phyloP scores from a whole-genome alignment of 2,113 vertebrate genomes.

The Halcyon malimbica region DNA sequence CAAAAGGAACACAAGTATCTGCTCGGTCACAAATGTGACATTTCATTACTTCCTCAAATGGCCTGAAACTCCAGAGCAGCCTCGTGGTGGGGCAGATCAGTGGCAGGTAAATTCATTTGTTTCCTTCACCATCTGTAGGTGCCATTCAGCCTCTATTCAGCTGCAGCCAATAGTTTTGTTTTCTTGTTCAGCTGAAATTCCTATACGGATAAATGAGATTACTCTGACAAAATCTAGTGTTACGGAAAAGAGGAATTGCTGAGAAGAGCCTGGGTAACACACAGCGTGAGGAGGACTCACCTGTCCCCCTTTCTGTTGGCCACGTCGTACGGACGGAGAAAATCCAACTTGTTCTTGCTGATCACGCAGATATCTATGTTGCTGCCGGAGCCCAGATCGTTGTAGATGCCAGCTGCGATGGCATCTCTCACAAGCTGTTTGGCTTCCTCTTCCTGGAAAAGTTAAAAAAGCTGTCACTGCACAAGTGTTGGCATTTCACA shows the following conservation, averaged over 20 bases:
- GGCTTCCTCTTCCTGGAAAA: slow-evolving; percentile 88
- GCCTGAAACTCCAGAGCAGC: background rate
- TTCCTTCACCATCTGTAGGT: background rate
- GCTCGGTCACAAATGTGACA: background rate
- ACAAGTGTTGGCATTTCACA: background rate
- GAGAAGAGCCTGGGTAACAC: fast-evolving
- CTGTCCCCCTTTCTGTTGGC: slow-evolving; percentile 95
- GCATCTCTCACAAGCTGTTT: slow-evolving; percentile 92
- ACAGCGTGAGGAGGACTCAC: slow-evolving; percentile 56
- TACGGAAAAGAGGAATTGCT: fast-evolving
- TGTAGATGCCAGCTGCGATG: slow-evolving; percentile 94
- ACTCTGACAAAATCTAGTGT: background rate
- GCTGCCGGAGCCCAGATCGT: slow-evolving; percentile 95
- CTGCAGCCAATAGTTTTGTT: fast-evolving
- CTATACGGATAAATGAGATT: fast-evolving
- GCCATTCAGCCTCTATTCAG: background rate
- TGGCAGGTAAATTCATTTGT: background rate
- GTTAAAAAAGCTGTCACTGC: background rate
- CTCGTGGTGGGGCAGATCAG: fast-evolving
- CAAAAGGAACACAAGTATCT: background rate
- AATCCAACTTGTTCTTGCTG: slow-evolving; percentile 91
- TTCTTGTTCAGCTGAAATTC: background rate
- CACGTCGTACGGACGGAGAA: slow-evolving; percentile 87
- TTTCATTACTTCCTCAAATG: background rate
- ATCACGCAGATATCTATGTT: slow-evolving; percentile 97